These are phyloP conservation scores for Myoxocephalus aenaeus DNA, from an alignment of 2,797 vertebrate genomes.

Conservation along the genomic window DNA sequence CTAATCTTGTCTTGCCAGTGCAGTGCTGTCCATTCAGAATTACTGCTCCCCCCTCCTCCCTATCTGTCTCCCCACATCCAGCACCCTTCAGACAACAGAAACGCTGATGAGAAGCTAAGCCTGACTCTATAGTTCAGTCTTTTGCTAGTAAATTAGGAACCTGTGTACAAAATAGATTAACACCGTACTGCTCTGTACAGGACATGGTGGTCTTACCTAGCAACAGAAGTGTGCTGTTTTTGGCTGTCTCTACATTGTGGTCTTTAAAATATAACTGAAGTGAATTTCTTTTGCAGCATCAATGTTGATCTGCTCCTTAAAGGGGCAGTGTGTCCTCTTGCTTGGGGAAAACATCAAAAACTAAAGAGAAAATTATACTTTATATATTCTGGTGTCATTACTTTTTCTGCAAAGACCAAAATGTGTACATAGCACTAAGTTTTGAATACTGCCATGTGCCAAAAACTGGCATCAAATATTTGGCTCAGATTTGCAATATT, in stretches of 20 bases:
- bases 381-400: not conserved
- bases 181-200: slow-evolving; percentile 22
- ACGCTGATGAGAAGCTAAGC: slow-evolving; percentile 67
- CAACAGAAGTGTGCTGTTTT: slow-evolving; percentile 29
- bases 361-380: not conserved
- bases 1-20: slow-evolving; percentile 82
- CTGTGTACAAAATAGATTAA: slow-evolving; percentile 59
- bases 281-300: slow-evolving; percentile 6
- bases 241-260: not conserved
- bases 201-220: slow-evolving; percentile 34
- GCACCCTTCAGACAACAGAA: slow-evolving; percentile 65
- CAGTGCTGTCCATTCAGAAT: slow-evolving; percentile 82
- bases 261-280: slow-evolving; percentile 4
- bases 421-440: not conserved
- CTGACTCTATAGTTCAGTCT: slow-evolving; percentile 67
- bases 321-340: not conserved
- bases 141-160: slow-evolving; percentile 60
- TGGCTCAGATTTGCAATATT: not conserved
- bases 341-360: not conserved
- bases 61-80: slow-evolving; percentile 45
- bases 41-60: slow-evolving; percentile 62
- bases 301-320: not conserved
- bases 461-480: not conserved
- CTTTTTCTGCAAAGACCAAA: not conserved
- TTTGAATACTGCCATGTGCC: not conserved